Base-by-base conservation (phyloP, 1,140 invertebrate genomes). In the Mactra quadrangularis region DNA sequence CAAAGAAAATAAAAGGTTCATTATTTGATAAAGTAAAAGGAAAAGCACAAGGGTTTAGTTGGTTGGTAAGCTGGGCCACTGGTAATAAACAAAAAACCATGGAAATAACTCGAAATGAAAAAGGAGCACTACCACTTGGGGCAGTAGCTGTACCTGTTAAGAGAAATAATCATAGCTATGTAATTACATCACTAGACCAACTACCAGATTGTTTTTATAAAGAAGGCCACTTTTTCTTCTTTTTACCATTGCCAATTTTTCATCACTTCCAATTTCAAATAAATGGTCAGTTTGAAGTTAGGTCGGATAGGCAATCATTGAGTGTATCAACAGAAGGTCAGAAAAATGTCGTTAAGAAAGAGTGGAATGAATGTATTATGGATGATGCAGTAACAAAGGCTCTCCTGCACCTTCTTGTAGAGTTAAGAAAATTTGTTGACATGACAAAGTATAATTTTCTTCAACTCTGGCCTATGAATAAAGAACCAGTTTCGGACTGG, bases 311-410 rank as follows among this genome's bases (percentile, higher is more conserved):
- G 47, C 60, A 68, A 57, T 60, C 77, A n/a, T 47, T 87, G 0
- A 72, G 70, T 50, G 53, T 45, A 4, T 27, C 52, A 31, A 79
- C 74, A 31, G 84, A 87, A 64, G 86, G 86, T 72, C 82, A 87
- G 41, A 82, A 62, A 47, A 78, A 78, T 50, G 29, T 31, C 15
- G 55, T 47, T 27, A 62, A 25, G 84, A 68, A 52, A 52, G 22
- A 82, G 19, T 90, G 89, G 89, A 90, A 90, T 62, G 52, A 85
- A 27, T 75, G 66, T 29, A 64, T 90, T 1, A 62, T 87, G 45
- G 55, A 27, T 11, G 87, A 84, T 75, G 55, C 77, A 1, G 62
- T 87, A 45, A 25, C 52, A 25, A 60, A 84, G 15, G 33, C 82
- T 29, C 53, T 74, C 13, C 31, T 84, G 3, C 52, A 45, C 33